Conservation (phyloP, 2,888 invertebrate genomes). For the Selenia dentaria region DNA sequence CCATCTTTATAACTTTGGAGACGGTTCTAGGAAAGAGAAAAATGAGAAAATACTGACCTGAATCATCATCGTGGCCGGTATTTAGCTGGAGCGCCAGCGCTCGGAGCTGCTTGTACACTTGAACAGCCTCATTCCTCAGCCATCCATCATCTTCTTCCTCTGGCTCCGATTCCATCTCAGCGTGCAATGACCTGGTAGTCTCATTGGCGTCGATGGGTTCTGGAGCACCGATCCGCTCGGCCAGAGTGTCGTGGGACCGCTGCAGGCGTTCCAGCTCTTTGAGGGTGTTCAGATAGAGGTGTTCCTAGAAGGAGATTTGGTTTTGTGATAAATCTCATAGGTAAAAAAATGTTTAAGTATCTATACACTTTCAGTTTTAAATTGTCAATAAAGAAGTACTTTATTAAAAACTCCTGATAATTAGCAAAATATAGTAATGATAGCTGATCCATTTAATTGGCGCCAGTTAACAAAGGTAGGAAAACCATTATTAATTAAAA, state of each 20-base stretch:
- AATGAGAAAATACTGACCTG: slow-evolving; percentile 84
- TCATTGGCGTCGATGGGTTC: slow-evolving; percentile 68
- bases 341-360: no score
- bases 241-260: slow-evolving; percentile 88
- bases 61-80: slow-evolving; percentile 90
- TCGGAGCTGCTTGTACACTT: slow-evolving; percentile 89
- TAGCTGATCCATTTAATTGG: no score
- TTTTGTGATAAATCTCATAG: no score
- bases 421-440: no score
- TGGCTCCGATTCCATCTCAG: slow-evolving; percentile 94
- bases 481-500: no score
- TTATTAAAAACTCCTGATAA: no score
- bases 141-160: slow-evolving; percentile 83
- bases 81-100: slow-evolving; percentile 90
- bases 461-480: no score
- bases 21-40: no score
- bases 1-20: no score
- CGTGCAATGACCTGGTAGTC: slow-evolving; percentile 90
- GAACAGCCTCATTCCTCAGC: slow-evolving; percentile 87
- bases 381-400: no score
- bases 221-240: slow-evolving; percentile 88
- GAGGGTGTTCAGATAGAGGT: slow-evolving; percentile 80
- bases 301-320: slow-evolving; percentile 69
- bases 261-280: slow-evolving; percentile 89
- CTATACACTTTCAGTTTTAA: no score